A percentile compares a stretch with the other conserved stretches of the same genome.
These are phyloP conservation scores for Hermodice carunculata DNA, from an alignment of 2,888 invertebrate genomes.

Conservation along the genomic window DNA sequence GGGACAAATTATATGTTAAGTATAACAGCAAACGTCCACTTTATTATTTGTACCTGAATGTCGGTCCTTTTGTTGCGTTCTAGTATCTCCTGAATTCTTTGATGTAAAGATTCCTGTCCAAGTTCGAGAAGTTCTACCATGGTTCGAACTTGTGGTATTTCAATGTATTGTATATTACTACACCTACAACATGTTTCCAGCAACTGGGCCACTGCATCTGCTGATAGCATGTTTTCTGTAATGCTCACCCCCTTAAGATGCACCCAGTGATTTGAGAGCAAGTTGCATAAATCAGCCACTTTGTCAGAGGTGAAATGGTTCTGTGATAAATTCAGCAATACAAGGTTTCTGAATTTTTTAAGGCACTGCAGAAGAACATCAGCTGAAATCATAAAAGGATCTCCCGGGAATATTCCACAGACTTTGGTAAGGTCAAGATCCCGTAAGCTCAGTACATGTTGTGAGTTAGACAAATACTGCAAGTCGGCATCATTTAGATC, in stretches of 20 bases:
- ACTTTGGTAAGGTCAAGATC: conserved; percentile 56
- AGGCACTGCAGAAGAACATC: conserved; percentile 44
- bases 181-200: conserved; percentile 46
- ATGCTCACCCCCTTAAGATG: conserved; percentile 49
- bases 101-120: no score
- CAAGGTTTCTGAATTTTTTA: conserved; percentile 46
- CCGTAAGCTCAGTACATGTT: conserved; percentile 46
- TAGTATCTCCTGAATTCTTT: no score
- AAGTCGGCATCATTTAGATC: conserved; percentile 54
- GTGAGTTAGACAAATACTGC: conserved; percentile 42
- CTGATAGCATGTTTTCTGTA: conserved; percentile 46
- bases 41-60: no score
- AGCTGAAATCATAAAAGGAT: conserved; percentile 49
- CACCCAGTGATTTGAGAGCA: conserved; percentile 32
- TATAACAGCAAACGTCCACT: no score
- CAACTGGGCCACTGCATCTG: conserved; percentile 44
- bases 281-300: conserved; percentile 45
- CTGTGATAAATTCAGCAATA: conserved; percentile 51
- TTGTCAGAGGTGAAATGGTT: conserved; percentile 49
- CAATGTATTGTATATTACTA: no score
- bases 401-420: conserved; percentile 53
- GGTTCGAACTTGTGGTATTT: no score
- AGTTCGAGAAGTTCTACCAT: no score
- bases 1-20: no score
- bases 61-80: no score